Percentiles rank a stretch among this genome's conserved stretches.
Evolutionary conservation across 2,888 invertebrate genomes (phyloP).

Genomic region (Kryphioiulus occultus): DNA sequence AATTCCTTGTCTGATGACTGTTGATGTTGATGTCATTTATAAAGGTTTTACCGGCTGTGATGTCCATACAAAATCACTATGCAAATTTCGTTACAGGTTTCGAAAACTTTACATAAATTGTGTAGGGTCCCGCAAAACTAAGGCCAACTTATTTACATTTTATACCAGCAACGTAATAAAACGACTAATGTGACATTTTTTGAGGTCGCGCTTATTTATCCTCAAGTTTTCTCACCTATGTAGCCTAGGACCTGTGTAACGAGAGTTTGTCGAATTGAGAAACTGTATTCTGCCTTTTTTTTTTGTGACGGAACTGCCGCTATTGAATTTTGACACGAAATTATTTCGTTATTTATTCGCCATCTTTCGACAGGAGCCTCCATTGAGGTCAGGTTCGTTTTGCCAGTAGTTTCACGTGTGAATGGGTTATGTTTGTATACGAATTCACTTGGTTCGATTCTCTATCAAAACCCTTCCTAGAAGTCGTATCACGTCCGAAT

Average conservation of each 20-base stretch:
- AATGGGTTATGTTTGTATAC: conserved; percentile 20
- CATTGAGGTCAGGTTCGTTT: conserved; percentile 39
- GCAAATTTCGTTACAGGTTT: not conserved
- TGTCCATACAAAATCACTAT: not conserved
- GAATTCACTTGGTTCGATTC: not conserved
- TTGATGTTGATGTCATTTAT: not conserved
- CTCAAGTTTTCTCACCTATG: not conserved
- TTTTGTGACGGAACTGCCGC: not conserved
- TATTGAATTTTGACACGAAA: not conserved
- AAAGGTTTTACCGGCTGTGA: not conserved
- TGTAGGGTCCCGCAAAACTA: not conserved
- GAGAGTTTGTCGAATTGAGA: not conserved
- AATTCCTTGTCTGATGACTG: not conserved
- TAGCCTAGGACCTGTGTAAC: not conserved
- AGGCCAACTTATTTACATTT: not conserved
- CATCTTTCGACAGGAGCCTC: conserved; percentile 21
- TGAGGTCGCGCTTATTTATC: conserved; percentile 1
- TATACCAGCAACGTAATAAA: not conserved
- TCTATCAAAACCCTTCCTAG: not conserved
- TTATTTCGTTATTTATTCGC: conserved; percentile 32
- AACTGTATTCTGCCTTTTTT: not conserved
- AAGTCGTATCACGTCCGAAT: not conserved
- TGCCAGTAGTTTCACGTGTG: conserved; percentile 26
- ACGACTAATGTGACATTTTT: not conserved
- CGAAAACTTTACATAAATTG: not conserved